Conservation (phyloP, 2,888 invertebrate species). For the Colostygia pectinataria region DNA sequence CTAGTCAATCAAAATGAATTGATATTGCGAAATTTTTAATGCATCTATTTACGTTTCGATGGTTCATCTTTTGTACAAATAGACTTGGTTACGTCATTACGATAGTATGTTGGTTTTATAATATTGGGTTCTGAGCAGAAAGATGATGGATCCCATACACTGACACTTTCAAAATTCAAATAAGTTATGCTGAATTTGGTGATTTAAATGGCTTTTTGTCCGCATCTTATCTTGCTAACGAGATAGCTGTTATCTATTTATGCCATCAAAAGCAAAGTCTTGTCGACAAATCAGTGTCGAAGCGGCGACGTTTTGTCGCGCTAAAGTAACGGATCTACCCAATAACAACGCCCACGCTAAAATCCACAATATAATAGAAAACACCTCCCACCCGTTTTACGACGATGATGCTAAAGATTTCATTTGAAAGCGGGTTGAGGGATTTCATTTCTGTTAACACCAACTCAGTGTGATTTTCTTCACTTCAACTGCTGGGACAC, state of each 20-base stretch:
- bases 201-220: too few relatives aligned
- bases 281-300: conserved; percentile 33
- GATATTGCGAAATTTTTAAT: conserved; percentile 50
- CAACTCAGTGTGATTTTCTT: too few relatives aligned
- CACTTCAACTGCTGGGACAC: too few relatives aligned
- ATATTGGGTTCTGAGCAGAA: too few relatives aligned
- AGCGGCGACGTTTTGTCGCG: conserved; percentile 36
- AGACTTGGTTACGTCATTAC: conserved; percentile 6
- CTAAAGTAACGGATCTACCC: conserved; percentile 50
- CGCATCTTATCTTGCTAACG: too few relatives aligned
- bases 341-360: conserved; percentile 44
- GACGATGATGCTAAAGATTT: neutral
- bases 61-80: conserved; percentile 3
- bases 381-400: conserved; percentile 11
- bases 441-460: too few relatives aligned
- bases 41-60: conserved; percentile 24
- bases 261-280: conserved; percentile 24
- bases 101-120: too few relatives aligned
- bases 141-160: too few relatives aligned
- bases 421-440: neutral
- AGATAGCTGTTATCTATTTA: conserved; percentile 19
- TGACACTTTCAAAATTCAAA: too few relatives aligned
- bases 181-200: too few relatives aligned
- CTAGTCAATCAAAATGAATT: conserved; percentile 42
- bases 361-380: conserved; percentile 23